Base-by-base conservation (phyloP, 2,888 invertebrate species). In the Tuberolachnus salignus region DNA sequence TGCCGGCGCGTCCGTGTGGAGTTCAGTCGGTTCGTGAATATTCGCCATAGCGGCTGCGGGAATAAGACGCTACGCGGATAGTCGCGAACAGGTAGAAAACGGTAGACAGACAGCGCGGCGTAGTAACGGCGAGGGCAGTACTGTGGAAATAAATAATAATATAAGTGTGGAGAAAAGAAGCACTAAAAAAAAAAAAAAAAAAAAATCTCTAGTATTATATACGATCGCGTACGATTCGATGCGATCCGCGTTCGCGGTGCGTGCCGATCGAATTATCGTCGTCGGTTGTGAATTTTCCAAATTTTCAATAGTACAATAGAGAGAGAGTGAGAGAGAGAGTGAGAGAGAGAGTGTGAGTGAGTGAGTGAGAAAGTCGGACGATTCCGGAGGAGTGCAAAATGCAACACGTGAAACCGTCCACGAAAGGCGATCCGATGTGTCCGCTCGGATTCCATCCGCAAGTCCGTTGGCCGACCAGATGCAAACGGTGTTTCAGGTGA, bases 371-470 rank as follows among this genome's bases (percentile, higher is more conserved):
- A n/a, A n/a, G n/a, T n/a, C n/a, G n/a, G n/a, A n/a, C n/a, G n/a
- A 14, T 64, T 8, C 10, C 16, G 59, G 21, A 74, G n/a, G 34
- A 34, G 34, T 34, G 6, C 34, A 13, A 19, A 21, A 92, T 92
- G 92, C 91, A 92, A 87, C 92, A 92, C 86, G 86, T 91, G 85
- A 92, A 91, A 86, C 91, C 92, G 59, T 86, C 92, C 85, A 92
- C 92, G 85, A 94, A 94, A 87, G 92, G 92, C 84, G 95, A 95
- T 87, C 93, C 94, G 82, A 87, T 95, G 83, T 95, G 95, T 86
- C 95, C 95, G 82, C 88, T 95, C 85, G 96, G 96, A 64, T 96
- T 96, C 87, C 94, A 95, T 88, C 95, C 96, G 81, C 95, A 96
- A 88, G 94, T 95, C 83, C 90, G 95, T 84, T 95, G 95, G 93